A percentile compares a stretch with the other conserved stretches of the same genome.
phyloP scores from a whole-genome alignment of 1,140 invertebrate species.

The Scaptodrosophila lebanonensis region DNA sequence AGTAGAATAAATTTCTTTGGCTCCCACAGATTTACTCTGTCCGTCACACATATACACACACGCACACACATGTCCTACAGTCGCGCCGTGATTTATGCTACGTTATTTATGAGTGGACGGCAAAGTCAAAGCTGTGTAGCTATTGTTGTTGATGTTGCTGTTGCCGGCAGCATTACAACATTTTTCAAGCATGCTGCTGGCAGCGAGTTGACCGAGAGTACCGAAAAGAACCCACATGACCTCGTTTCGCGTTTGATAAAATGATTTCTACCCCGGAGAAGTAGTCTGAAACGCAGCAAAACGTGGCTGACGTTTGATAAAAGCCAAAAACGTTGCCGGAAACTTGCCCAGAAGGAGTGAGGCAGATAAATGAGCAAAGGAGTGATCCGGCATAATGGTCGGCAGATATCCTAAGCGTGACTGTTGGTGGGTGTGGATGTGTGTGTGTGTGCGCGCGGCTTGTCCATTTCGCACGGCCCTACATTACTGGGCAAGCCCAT shows the following conservation, averaged over 20 bases:
- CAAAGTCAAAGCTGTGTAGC: no score
- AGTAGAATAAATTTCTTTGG: no score
- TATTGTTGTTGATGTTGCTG: constrained; percentile 3
- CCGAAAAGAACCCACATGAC: constrained; percentile 50
- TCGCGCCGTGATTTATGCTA: constrained; percentile 55
- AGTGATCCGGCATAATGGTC: no score
- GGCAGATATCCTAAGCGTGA: constrained; percentile 21
- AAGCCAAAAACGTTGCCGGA: constrained; percentile 31
- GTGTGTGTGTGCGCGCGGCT: constrained; percentile 11
- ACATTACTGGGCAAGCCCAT: neutral
- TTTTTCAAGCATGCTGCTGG: constrained; percentile 32
- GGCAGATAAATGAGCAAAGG: no score
- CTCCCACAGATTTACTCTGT: no score
- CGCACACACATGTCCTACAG: neutral
- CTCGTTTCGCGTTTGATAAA: constrained; percentile 56
- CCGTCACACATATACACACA: no score
- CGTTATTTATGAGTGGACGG: constrained; percentile 62
- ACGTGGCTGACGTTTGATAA: no score
- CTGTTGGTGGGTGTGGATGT: constrained; percentile 12
- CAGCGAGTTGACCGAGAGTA: neutral
- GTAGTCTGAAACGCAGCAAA: neutral
- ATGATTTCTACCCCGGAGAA: constrained; percentile 31
- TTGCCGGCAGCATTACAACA: constrained; percentile 16
- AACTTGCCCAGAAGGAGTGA: constrained; percentile 36
- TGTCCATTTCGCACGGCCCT: neutral